Evolutionary conservation across 2,113 vertebrate genomes (phyloP).

Genomic region (Melanotaenia duboulayi): DNA sequence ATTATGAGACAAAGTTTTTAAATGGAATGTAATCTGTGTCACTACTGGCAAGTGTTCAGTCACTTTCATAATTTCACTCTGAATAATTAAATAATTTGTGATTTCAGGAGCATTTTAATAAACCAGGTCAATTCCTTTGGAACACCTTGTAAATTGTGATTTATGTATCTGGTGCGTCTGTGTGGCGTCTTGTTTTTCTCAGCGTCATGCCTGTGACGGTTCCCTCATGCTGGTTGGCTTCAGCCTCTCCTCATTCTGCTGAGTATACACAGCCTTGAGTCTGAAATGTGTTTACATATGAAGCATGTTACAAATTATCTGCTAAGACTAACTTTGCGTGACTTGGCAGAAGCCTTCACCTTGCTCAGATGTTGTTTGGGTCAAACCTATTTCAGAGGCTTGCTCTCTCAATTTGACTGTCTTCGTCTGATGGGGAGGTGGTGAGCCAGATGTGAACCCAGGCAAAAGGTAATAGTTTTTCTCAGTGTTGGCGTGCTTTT

Average conservation of each 20-base stretch:
- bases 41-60: conserved; percentile 11
- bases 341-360: conserved; percentile 85
- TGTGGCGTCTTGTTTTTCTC: conserved; percentile 27
- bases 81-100: conserved; percentile 30
- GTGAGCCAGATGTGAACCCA: conserved; percentile 82
- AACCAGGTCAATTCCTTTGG: conserved; percentile 27
- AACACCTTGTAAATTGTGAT: conserved; percentile 28
- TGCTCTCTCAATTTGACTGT: conserved; percentile 79
- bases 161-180: conserved; percentile 42
- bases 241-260: conserved; percentile 49
- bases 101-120: conserved; percentile 56
- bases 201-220: conserved; percentile 50
- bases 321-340: conserved; percentile 86
- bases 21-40: not conserved
- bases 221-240: conserved; percentile 54
- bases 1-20: conserved; percentile 1
- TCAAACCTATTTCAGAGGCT: conserved; percentile 80
- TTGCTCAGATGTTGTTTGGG: conserved; percentile 83
- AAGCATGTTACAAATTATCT: conserved; percentile 85
- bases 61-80: not conserved
- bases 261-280: conserved; percentile 76
- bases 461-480: conserved; percentile 62
- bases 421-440: conserved; percentile 71
- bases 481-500: conserved; percentile 14
- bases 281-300: conserved; percentile 83